Evolutionary conservation across 2,113 vertebrate genomes (phyloP).

Genomic region (Pygoscelis antarcticus): DNA sequence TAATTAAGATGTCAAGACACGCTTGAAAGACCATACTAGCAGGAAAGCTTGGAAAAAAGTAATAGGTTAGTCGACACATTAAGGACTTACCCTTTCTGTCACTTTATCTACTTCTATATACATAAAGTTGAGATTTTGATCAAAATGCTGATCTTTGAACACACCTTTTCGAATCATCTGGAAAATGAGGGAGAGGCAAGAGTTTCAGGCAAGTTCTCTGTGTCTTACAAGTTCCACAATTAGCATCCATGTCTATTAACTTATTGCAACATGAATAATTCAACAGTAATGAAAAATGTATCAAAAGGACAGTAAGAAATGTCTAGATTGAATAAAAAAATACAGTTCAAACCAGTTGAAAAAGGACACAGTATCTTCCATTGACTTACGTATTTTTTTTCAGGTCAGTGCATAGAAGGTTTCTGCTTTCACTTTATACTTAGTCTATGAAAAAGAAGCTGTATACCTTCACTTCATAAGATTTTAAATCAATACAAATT

Average conservation of each 20-base stretch:
- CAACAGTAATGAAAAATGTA: not conserved
- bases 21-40: not conserved
- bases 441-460: slow-evolving; percentile 64
- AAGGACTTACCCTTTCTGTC: slow-evolving; percentile 91
- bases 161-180: slow-evolving; percentile 99
- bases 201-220: not conserved
- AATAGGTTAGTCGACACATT: not conserved
- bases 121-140: slow-evolving; percentile 98
- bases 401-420: slow-evolving; percentile 50
- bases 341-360: not conserved
- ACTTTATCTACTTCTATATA: slow-evolving; percentile 99
- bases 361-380: slow-evolving; percentile 18
- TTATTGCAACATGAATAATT: not conserved
- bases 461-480: slow-evolving; percentile 16
- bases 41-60: not conserved
- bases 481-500: slow-evolving; percentile 19
- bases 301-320: not conserved
- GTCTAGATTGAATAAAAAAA: not conserved
- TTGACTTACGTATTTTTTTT: slow-evolving; percentile 44
- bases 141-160: slow-evolving; percentile 99
- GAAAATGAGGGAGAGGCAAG: slow-evolving; percentile 21
- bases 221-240: not conserved
- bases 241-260: not conserved
- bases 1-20: not conserved
- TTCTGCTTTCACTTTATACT: slow-evolving; percentile 49